phyloP scores from a whole-genome alignment of 2,888 invertebrate species.

The Bugula neritina region DNA sequence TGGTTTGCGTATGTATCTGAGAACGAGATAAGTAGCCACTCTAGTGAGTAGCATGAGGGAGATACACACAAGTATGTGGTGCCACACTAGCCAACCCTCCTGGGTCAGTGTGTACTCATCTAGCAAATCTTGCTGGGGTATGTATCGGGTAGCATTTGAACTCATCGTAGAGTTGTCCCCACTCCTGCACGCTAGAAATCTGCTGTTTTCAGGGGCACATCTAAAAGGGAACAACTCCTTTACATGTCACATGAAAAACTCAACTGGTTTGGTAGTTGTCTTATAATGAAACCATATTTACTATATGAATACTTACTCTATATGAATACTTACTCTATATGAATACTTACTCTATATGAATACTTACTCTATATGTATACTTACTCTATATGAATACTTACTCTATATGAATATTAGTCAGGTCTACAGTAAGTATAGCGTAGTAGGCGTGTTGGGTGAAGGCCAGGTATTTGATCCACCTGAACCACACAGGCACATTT shows the following conservation, averaged over 20 bases:
- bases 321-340: no score
- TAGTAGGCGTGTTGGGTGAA: background rate
- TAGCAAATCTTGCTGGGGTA: background rate
- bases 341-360: no score
- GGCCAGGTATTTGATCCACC: background rate
- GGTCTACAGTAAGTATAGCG: background rate
- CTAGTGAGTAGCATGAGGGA: background rate
- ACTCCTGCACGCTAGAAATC: background rate
- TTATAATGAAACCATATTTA: no score
- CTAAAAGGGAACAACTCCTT: no score
- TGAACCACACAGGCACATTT: background rate
- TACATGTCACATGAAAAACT: no score
- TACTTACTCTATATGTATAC: no score
- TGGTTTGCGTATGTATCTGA: background rate
- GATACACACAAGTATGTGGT: background rate
- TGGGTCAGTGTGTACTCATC: background rate
- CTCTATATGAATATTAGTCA: background rate
- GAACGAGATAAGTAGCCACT: background rate
- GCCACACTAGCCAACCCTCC: background rate
- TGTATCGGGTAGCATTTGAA: background rate
- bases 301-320: no score
- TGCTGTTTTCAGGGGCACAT: background rate
- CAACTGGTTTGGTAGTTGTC: no score
- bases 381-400: no score
- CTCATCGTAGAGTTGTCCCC: background rate